Conservation (phyloP, 2,113 vertebrate genomes). For the Ceratotherium simum region DNA sequence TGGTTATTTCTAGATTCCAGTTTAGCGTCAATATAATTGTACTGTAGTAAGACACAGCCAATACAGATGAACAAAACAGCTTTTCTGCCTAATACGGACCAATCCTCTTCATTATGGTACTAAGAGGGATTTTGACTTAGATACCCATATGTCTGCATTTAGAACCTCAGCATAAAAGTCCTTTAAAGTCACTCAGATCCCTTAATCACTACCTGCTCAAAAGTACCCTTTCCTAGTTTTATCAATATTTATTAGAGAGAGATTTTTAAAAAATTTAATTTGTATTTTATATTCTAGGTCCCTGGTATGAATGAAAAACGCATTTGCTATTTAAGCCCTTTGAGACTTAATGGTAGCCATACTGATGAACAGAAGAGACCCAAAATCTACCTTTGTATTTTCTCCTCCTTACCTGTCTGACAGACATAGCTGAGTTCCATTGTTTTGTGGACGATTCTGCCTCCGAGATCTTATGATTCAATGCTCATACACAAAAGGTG, state of each 20-base stretch:
- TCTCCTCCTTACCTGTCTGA: neutral
- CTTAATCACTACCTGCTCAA: neutral
- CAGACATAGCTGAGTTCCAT: neutral
- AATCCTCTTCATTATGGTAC: neutral
- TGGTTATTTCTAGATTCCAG: conserved; percentile 15
- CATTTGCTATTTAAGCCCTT: neutral
- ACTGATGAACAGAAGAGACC: neutral
- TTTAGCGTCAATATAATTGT: conserved; percentile 27
- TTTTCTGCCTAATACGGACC: neutral
- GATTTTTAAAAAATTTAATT: neutral
- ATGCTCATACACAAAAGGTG: neutral
- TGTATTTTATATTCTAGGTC: neutral
- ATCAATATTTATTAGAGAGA: conserved; percentile 26
- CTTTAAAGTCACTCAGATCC: neutral
- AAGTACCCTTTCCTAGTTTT: neutral
- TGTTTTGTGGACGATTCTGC: neutral
- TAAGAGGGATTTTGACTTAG: conserved; percentile 15
- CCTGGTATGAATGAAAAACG: neutral
- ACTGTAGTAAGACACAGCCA: neutral
- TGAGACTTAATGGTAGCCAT: neutral
- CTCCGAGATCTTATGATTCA: conserved; percentile 4
- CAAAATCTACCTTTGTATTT: neutral
- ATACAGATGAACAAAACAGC: neutral
- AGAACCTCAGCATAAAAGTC: neutral
- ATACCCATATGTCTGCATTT: neutral